A percentile compares a stretch with the other conserved stretches of the same genome.
Conservation (phyloP, 1,140 invertebrate species). For the Prorops nasuta region DNA sequence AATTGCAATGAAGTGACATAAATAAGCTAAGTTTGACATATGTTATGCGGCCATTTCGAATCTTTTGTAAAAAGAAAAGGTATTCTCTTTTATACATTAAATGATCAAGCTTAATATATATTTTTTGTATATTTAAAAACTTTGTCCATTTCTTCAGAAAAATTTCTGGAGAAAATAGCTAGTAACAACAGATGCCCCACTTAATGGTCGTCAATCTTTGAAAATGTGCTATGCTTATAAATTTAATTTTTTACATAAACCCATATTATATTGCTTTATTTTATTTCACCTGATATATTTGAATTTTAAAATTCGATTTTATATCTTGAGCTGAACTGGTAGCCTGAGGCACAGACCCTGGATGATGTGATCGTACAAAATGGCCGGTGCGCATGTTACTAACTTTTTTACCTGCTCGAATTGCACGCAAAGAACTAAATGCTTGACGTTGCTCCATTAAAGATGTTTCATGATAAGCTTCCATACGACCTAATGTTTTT, state of each 20-base stretch:
- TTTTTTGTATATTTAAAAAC: neutral
- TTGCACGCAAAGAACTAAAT: constrained; percentile 66
- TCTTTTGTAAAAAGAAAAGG: too few species aligned
- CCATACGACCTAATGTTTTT: constrained; percentile 60
- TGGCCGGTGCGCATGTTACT: constrained; percentile 55
- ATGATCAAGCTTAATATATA: neutral
- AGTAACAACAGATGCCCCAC: too few species aligned
- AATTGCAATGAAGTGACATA: too few species aligned
- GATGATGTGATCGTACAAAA: constrained; percentile 44
- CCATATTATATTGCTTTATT: constrained; percentile 1
- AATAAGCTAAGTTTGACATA: too few species aligned
- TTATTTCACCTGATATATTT: constrained; percentile 45
- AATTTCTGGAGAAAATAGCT: too few species aligned
- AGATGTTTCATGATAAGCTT: constrained; percentile 59
- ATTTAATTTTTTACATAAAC: too few species aligned
- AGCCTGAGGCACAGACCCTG: constrained; percentile 42
- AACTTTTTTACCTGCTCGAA: constrained; percentile 59
- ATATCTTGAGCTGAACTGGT: constrained; percentile 21
- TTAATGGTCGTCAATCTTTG: too few species aligned
- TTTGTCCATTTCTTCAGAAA: neutral
- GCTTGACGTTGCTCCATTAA: constrained; percentile 69
- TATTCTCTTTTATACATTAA: too few species aligned
- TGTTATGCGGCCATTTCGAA: too few species aligned
- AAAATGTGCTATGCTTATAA: too few species aligned
- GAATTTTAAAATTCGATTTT: constrained; percentile 41